A percentile compares a stretch with the other conserved stretches of the same genome.
These are phyloP conservation scores for Mastomys coucha DNA, from an alignment of 2,113 vertebrate species.

Conservation along the genomic window DNA sequence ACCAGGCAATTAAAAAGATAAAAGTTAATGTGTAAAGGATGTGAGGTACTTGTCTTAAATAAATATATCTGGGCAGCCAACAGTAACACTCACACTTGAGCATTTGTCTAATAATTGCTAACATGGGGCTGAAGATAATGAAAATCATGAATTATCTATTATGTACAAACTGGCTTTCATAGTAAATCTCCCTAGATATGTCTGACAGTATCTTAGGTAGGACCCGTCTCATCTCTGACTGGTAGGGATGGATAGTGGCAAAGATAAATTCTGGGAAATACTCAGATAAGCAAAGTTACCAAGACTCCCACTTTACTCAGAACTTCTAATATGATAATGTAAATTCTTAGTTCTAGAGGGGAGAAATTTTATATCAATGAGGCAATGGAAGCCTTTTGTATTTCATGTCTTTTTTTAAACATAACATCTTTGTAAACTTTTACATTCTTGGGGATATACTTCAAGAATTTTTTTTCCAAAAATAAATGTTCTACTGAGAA, in stretches of 20 bases:
- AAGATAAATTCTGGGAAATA: slow-evolving; percentile 24
- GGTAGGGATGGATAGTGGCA: background rate
- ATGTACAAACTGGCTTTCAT: background rate
- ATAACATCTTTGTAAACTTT: background rate
- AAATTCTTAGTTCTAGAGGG: background rate
- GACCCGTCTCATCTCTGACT: background rate
- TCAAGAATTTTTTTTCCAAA: background rate
- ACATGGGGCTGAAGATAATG: slow-evolving; percentile 56
- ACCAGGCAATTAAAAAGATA: slow-evolving; percentile 66
- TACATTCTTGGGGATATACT: background rate
- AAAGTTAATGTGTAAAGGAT: background rate
- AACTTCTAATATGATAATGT: background rate
- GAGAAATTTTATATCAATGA: background rate
- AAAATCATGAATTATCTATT: slow-evolving; percentile 46
- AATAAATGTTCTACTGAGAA: background rate
- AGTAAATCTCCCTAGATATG: background rate
- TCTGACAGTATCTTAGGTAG: background rate
- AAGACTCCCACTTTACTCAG: background rate
- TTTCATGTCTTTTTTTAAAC: background rate
- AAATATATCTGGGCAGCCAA: slow-evolving; percentile 17
- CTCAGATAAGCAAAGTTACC: background rate
- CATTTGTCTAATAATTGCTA: slow-evolving; percentile 65
- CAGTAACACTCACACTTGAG: background rate
- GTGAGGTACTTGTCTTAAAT: slow-evolving; percentile 34
- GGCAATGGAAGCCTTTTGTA: background rate